Evolutionary conservation across 92 coral and sea anemone genomes (phyloP).

Genomic region (Porites divaricata): DNA sequence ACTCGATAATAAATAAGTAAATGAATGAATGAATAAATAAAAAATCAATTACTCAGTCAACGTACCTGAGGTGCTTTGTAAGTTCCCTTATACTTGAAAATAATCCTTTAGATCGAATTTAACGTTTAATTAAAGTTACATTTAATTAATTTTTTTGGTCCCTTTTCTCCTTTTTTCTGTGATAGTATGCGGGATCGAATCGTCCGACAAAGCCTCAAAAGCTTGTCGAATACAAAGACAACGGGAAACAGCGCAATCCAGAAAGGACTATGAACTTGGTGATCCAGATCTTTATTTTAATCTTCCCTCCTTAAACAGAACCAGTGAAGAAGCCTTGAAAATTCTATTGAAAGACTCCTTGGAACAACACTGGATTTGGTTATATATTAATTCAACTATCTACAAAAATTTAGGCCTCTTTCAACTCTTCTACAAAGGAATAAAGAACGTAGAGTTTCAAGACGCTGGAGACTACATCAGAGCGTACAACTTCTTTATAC

Average conservation of each 20-base stretch:
- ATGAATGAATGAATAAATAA: no score
- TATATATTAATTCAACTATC: constrained; percentile 30
- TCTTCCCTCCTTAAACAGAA: background rate
- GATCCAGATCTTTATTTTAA: background rate
- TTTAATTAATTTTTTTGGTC: no score
- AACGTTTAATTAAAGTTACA: no score
- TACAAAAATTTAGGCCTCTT: constrained; percentile 14
- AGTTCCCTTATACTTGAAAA: no score
- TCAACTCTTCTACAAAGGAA: background rate
- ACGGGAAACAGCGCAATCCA: constrained; percentile 6
- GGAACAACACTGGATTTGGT: constrained; percentile 25
- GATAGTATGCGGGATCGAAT: background rate
- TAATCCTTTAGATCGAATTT: no score
- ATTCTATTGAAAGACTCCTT: constrained; percentile 16
- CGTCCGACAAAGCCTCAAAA: constrained; percentile 24
- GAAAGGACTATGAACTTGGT: constrained; percentile 13
- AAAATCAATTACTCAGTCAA: no score
- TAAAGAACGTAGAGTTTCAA: background rate
- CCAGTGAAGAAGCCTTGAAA: background rate
- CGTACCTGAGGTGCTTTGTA: no score
- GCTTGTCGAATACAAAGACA: constrained; percentile 4
- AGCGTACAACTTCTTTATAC: constrained; percentile 25
- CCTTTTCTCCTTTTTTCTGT: background rate
- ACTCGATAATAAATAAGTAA: no score
- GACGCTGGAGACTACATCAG: constrained; percentile 12